A percentile compares a stretch with the other conserved stretches of the same genome.
Evolutionary conservation across 1,140 invertebrate species (phyloP).

Genomic region (Saccostrea echinata): DNA sequence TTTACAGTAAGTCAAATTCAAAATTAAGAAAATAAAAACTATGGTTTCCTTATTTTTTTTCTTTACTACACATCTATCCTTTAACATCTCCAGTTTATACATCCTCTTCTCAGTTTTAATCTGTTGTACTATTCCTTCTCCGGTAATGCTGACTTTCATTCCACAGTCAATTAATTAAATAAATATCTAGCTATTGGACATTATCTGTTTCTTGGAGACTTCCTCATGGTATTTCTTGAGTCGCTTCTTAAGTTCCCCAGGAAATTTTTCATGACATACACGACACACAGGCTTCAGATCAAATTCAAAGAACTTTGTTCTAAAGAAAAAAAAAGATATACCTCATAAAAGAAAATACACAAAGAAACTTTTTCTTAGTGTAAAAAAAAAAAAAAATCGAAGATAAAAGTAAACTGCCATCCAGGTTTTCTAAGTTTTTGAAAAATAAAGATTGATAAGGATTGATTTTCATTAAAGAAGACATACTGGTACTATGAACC

Average conservation of each 20-base stretch:
- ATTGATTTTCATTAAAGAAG: too few species aligned
- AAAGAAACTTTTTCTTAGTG: slow-evolving; percentile 41
- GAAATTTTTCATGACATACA: slow-evolving; percentile 98
- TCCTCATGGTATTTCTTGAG: slow-evolving; percentile 82
- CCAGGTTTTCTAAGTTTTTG: too few species aligned
- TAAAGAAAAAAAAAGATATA: slow-evolving; percentile 72
- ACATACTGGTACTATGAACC: too few species aligned
- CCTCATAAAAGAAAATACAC: too few species aligned
- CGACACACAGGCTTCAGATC: slow-evolving; percentile 99
- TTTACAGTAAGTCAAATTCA: too few species aligned
- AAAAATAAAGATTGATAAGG: too few species aligned
- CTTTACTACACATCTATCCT: too few species aligned
- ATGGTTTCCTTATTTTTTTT: too few species aligned
- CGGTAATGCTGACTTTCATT: not conserved
- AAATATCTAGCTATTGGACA: slow-evolving; percentile 12
- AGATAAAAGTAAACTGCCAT: too few species aligned
- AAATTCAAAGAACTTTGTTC: slow-evolving; percentile 99
- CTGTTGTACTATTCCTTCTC: not conserved
- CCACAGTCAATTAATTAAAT: not conserved
- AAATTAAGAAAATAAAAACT: too few species aligned
- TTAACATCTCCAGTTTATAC: not conserved
- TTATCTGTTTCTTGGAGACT: slow-evolving; percentile 65
- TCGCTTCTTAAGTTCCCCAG: slow-evolving; percentile 94
- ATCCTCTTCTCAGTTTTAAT: not conserved
- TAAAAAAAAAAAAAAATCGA: too few species aligned